Percentiles rank a stretch among this genome's conserved stretches.
These are phyloP conservation scores for Casuarius casuarius DNA, from an alignment of 2,113 vertebrate species.

Conservation along the genomic window DNA sequence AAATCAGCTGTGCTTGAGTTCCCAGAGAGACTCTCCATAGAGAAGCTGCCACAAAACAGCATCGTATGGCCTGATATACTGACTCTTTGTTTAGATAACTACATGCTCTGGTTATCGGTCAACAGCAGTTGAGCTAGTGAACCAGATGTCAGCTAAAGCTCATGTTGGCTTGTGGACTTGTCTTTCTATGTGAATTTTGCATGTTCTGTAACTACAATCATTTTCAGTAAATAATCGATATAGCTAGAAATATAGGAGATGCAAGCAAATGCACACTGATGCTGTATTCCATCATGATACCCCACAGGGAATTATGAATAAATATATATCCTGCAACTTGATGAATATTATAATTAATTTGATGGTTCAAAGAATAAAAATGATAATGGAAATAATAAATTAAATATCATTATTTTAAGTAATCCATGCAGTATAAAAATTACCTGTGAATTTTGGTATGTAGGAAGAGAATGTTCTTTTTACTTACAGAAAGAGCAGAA, in stretches of 20 bases:
- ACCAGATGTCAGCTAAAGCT: background rate
- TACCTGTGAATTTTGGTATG: background rate
- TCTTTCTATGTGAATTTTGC: background rate
- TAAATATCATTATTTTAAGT: background rate
- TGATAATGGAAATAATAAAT: background rate
- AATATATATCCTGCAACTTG: background rate
- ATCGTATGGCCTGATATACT: fast-evolving
- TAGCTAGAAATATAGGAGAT: background rate
- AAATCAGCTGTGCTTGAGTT: background rate
- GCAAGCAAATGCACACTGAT: background rate
- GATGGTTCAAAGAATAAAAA: background rate
- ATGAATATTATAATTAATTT: background rate
- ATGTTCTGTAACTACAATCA: background rate
- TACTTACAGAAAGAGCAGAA: background rate
- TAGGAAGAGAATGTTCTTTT: background rate
- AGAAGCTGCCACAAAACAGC: background rate
- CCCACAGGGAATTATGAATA: background rate
- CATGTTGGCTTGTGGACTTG: background rate
- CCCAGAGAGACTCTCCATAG: background rate
- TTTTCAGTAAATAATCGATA: background rate
- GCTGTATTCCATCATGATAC: background rate
- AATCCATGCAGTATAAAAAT: background rate
- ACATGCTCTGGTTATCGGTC: background rate
- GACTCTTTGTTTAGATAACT: background rate
- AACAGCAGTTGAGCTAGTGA: background rate